Evolutionary conservation across 2,797 vertebrate genomes (phyloP), one percentile per base, ranked within the genome.

Genomic region (Danio jaintianensis): DNA sequence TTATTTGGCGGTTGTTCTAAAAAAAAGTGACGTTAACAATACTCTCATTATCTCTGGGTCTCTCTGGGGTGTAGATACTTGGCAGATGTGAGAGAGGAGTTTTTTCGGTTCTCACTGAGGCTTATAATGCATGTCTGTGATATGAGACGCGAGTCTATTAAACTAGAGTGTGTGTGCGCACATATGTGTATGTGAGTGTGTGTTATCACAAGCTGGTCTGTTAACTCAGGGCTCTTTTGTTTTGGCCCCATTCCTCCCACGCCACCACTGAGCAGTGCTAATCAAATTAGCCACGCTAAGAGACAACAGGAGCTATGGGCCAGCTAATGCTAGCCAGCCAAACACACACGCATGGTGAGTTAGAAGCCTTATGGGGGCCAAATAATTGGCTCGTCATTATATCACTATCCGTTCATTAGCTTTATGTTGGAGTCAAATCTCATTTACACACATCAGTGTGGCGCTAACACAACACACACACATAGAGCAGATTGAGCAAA

Each of bases 251-350:
- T 84, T 84, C 89, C 88, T 86, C 87, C 83, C 78, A 59, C 85
- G 84, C 89, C 82, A 79, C 87, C 69, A 89, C 89, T 92, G 89
- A 90, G 93, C 85, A 86, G 90, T 90, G 87, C 89, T 94, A 94
- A 96, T 95, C 93, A 91, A 93, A 95, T 96, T 95, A 94, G 92
- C 93, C 91, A 91, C 84, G 91, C 92, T 93, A 87, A 63, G 43
- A 85, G 82, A 88, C 88, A 88, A 85, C 85, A 79, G 88, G 75
- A 78, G 86, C 86, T 87, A 86, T 89, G 84, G 91, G 85, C 88
- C 72, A 78, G 79, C 79, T 82, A 71, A 58, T 11, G 50, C 61
- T 62, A 70, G 40, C 42, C 11, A 48, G 78, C 79, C 83, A 75
- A 59, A 61, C 11, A 45, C 22, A 43, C 58, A 45, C 53, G 43